These are phyloP conservation scores for Trichechus manatus DNA, from an alignment of 2,113 vertebrate genomes.

Conservation along the genomic window DNA sequence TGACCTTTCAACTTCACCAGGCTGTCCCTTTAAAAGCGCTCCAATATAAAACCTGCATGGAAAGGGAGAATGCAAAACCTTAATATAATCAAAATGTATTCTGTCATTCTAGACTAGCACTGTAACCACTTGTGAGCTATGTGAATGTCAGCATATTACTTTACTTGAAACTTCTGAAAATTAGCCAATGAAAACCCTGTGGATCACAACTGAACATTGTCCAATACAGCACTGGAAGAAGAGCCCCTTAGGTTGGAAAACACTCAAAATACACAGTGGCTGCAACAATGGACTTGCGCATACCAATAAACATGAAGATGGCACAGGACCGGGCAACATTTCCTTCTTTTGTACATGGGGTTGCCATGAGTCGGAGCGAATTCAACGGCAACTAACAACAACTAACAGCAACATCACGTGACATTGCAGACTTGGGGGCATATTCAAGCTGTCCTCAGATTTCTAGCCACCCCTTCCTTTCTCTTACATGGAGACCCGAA, in stretches of 20 bases:
- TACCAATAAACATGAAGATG: background rate
- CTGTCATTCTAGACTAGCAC: conserved; percentile 49
- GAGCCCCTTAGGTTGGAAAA: no score
- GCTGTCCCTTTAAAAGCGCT: conserved; percentile 50
- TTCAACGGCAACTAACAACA: background rate
- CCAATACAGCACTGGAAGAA: no score
- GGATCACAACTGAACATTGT: no score
- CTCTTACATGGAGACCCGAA: background rate
- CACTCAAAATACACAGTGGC: no score
- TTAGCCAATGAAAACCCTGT: no score
- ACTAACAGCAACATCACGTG: background rate
- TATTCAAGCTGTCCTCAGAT: background rate
- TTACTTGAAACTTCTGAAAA: conserved; percentile 19
- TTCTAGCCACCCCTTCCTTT: background rate
- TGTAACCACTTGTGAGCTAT: conserved; percentile 48
- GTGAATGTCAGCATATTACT: conserved; percentile 55
- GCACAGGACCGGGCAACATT: background rate
- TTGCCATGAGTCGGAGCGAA: background rate
- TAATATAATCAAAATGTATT: conserved; percentile 58
- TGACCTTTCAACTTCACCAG: conserved; percentile 45
- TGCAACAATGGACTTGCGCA: background rate
- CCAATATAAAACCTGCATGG: conserved; percentile 49
- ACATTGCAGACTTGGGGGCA: background rate
- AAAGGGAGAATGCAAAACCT: conserved; percentile 64
- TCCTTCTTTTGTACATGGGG: background rate